Conservation (phyloP, 2,797 vertebrate genomes). For the Ispidina picta region DNA sequence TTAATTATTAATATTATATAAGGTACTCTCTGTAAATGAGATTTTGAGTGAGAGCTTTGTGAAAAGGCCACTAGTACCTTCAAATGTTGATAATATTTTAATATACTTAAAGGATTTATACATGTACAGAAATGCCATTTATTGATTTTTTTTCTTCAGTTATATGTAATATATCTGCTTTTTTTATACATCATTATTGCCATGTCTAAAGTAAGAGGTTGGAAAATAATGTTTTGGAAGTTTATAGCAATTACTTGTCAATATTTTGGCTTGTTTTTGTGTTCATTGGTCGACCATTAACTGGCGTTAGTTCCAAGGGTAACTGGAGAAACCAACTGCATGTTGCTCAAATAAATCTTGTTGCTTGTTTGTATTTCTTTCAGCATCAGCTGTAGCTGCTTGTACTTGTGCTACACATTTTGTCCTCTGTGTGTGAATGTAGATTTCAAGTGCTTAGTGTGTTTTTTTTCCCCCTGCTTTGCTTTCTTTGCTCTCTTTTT, state of each 20-base stretch:
- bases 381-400: background rate
- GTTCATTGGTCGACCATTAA: background rate
- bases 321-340: background rate
- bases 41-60: background rate
- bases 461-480: background rate
- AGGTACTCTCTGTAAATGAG: background rate
- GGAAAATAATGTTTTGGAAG: background rate
- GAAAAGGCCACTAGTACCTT: background rate
- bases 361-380: slow-evolving; percentile 14
- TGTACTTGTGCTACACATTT: background rate
- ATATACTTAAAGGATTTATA: background rate
- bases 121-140: background rate
- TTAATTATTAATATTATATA: background rate
- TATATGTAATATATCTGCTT: background rate
- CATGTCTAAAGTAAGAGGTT: background rate
- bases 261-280: background rate
- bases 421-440: background rate
- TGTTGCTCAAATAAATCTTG: background rate
- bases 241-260: background rate
- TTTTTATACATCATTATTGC: background rate
- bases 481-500: background rate
- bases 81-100: background rate
- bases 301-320: background rate
- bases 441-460: background rate
- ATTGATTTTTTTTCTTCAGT: background rate